Evolutionary conservation across 2,888 invertebrate species (phyloP).

Genomic region (Torymus texanus): DNA sequence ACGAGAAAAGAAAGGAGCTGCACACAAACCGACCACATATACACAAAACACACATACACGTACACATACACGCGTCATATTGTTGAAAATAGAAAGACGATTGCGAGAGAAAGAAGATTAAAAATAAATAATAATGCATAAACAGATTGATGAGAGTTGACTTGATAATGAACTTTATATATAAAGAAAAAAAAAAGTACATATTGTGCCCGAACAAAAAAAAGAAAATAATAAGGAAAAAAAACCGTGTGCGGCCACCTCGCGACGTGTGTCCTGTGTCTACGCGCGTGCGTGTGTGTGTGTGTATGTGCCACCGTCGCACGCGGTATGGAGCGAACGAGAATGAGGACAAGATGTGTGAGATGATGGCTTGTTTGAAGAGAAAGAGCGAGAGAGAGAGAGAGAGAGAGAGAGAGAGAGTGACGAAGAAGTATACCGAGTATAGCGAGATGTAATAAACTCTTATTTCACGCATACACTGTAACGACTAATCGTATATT

Average conservation of each 20-base stretch:
- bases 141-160: slow-evolving; percentile 4
- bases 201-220: slow-evolving; percentile 18
- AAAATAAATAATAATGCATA: slow-evolving; percentile 16
- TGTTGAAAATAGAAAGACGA: slow-evolving; percentile 12
- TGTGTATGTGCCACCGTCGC: no score
- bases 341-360: background rate
- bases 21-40: background rate
- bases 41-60: background rate
- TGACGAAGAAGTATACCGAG: background rate
- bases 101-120: background rate
- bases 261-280: no score
- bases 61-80: slow-evolving; percentile 7
- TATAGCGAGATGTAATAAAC: slow-evolving; percentile 7
- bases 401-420: background rate
- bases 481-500: slow-evolving; percentile 27
- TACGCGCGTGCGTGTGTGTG: no score
- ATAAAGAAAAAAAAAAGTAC: background rate
- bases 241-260: no score
- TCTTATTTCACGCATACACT: slow-evolving; percentile 26
- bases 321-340: no score
- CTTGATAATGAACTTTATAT: slow-evolving; percentile 22
- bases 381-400: background rate
- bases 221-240: no score
- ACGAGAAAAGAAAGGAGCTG: background rate
- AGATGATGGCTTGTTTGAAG: background rate